phyloP scores from a whole-genome alignment of 2,797 vertebrate genomes.

The Leucoraja ocellata region DNA sequence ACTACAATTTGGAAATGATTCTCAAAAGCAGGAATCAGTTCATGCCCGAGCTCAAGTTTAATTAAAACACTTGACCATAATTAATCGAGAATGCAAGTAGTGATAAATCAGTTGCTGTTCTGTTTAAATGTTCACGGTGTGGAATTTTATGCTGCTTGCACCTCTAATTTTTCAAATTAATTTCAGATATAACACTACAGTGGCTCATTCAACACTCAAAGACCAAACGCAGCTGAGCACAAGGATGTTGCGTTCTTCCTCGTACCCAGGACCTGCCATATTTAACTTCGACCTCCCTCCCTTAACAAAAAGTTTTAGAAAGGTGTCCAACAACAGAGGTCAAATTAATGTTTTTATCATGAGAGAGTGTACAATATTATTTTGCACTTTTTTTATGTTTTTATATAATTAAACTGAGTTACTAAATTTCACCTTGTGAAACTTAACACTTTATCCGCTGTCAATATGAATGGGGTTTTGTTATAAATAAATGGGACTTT shows the following conservation, averaged over 20 bases:
- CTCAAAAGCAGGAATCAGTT: background rate
- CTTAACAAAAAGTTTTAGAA: conserved; percentile 28
- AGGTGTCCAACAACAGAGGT: conserved; percentile 46
- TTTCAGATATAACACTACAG: conserved; percentile 87
- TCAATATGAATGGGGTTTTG: conserved; percentile 39
- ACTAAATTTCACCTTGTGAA: conserved; percentile 57
- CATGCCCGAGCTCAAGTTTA: too few species aligned
- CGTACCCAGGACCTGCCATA: conserved; percentile 45
- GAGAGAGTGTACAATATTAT: conserved; percentile 49
- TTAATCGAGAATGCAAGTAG: background rate
- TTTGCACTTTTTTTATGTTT: conserved; percentile 40
- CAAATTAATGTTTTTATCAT: conserved; percentile 67
- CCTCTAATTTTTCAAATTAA: conserved; percentile 28
- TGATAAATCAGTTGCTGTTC: background rate
- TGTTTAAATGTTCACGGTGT: background rate
- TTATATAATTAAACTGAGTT: conserved; percentile 65
- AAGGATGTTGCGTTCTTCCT: conserved; percentile 32
- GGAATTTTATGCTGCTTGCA: background rate
- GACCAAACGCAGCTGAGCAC: conserved; percentile 82
- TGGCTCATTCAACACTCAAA: conserved; percentile 94
- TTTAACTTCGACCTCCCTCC: conserved; percentile 39
- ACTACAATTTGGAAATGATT: background rate
- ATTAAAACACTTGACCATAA: background rate
- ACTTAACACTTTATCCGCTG: conserved; percentile 47
- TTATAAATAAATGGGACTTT: conserved; percentile 35